Base-by-base conservation (phyloP, 2,888 invertebrate species). In the Deilephila elpenor region DNA sequence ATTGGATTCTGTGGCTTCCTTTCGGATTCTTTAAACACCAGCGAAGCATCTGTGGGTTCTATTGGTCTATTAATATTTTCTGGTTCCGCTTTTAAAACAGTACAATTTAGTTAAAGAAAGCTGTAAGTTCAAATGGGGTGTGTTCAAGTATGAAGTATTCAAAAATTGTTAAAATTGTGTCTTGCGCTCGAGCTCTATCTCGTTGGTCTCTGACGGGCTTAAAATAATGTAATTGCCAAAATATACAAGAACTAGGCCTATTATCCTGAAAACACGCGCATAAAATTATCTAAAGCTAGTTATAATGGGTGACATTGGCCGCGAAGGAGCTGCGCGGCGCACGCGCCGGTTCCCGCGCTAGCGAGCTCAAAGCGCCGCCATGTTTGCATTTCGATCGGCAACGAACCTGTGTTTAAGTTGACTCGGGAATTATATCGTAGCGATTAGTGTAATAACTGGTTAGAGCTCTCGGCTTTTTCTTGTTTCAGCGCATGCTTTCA, bases 371-470 rank as follows among this genome's bases (percentile, higher is more conserved):
- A 95, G 93, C 88, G 86, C 92, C 93, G 94, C 93, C 94, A 94
- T 95, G 95, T 95, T 95, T 95, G 94, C 93, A 91, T 95, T 95
- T 93, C 94, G 93, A 92, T 92, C 91, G 88, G 91, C 93, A 91
- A 91, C 88, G 91, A 92, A 94, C 94, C 94, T 93, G 95, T 95
- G 94, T 94, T 95, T 94, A 95, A 93, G 93, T 93, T 93, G 92
- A 94, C 93, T 93, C 88, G 89, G 92, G 93, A 94, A 95, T 95
- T 94, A 95, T 95, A 94, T 94, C 93, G 91, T 89, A 88, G 90
- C 94, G 94, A 95, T 95, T 95, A 95, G 94, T 91, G 93, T 95
- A 95, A 95, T 94, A 94, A 94, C 95, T 93, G 94, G 93, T 93
- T 93, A 91, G 90, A 84, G 88, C 87, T 87, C 84, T 83, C 84